phyloP scores from a whole-genome alignment of 1,140 invertebrate species.

The Pomacea maculata region DNA sequence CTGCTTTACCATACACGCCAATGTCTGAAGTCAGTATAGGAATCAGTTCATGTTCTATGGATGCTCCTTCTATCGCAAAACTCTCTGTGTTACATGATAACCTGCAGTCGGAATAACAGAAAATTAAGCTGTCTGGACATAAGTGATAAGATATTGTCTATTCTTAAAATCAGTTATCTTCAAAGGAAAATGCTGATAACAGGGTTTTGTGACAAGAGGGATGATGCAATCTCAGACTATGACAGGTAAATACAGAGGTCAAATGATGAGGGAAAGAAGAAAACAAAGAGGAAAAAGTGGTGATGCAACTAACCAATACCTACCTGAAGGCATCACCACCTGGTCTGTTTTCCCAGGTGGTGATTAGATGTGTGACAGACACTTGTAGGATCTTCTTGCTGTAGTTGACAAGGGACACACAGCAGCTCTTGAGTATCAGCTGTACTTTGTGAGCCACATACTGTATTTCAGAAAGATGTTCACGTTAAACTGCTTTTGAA shows the following conservation, averaged over 20 bases:
- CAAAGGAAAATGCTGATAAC: conserved; percentile 19
- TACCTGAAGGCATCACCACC: conserved; percentile 74
- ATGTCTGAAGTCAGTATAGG: conserved; percentile 78
- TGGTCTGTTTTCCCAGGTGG: conserved; percentile 78
- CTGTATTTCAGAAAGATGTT: conserved; percentile 31
- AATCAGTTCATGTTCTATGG: conserved; percentile 78
- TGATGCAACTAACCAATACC: not conserved
- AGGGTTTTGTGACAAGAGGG: not conserved
- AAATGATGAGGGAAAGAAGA: too few relatives aligned
- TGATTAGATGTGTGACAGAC: conserved; percentile 78
- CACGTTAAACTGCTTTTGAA: not conserved
- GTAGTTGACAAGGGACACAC: conserved; percentile 75
- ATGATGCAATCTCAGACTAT: not conserved
- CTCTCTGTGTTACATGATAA: conserved; percentile 79
- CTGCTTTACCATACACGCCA: conserved; percentile 71
- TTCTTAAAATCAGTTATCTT: not conserved
- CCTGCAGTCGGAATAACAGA: conserved; percentile 55
- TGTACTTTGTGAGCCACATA: conserved; percentile 76
- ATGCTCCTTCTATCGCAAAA: conserved; percentile 80
- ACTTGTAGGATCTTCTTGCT: conserved; percentile 78
- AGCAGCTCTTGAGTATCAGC: conserved; percentile 80
- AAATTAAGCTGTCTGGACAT: too few relatives aligned
- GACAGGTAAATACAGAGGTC: too few relatives aligned
- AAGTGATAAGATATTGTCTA: too few relatives aligned
- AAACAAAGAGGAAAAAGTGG: too few relatives aligned